Evolutionary conservation across 2,888 invertebrate species (phyloP).

Genomic region (Drosophila neutralis): DNA sequence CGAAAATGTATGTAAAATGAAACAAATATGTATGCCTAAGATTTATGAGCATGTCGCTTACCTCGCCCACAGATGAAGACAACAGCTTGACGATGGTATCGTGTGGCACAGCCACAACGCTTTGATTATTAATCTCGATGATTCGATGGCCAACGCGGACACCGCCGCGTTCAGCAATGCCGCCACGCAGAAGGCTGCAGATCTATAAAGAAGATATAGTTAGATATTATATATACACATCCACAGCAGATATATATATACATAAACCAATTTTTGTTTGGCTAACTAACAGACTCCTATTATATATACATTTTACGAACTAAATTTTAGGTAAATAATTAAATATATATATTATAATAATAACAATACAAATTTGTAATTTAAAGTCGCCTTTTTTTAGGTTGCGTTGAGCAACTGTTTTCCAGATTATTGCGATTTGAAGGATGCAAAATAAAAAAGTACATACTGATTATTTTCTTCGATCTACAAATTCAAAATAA

Average conservation of each 20-base stretch:
- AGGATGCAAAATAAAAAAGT: not conserved
- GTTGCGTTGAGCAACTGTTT: not conserved
- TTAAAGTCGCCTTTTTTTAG: not conserved
- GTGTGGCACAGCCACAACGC: slow-evolving; percentile 99
- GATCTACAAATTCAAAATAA: not conserved
- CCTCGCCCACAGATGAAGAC: slow-evolving; percentile 99
- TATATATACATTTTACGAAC: not conserved
- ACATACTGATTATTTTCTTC: not conserved
- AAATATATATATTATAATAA: no score
- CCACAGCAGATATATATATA: not conserved
- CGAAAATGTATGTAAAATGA: not conserved
- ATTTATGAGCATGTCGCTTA: slow-evolving; percentile 80
- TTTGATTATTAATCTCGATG: slow-evolving; percentile 99
- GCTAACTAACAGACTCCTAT: not conserved
- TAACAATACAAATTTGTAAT: not conserved
- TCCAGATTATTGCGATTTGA: not conserved
- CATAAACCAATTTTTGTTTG: not conserved
- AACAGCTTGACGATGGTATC: slow-evolving; percentile 99
- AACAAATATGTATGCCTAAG: not conserved
- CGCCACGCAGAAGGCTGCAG: slow-evolving; percentile 98
- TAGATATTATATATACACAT: not conserved
- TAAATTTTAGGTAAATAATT: no score
- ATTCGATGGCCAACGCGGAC: slow-evolving; percentile 99
- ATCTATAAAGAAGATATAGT: slow-evolving; percentile 87
- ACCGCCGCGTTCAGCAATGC: slow-evolving; percentile 99